Conservation (phyloP, 2,113 vertebrate genomes). For the Taxidea taxus region DNA sequence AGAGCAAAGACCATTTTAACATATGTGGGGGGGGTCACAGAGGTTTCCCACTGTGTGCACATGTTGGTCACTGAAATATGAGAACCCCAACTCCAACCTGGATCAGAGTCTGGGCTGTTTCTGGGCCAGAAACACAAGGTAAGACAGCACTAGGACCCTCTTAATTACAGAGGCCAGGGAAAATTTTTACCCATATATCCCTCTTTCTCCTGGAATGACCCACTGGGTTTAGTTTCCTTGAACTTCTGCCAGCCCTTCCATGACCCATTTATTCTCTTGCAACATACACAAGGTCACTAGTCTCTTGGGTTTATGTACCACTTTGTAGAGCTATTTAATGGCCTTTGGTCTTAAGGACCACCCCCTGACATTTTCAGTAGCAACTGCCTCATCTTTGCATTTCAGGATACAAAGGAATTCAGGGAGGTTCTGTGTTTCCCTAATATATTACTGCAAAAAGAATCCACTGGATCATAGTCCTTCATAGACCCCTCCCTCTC, state of each 20-base stretch:
- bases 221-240: not conserved
- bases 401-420: not conserved
- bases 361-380: not conserved
- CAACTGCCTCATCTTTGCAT: not conserved
- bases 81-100: not conserved
- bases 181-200: not conserved
- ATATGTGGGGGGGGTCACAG: not conserved
- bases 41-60: not conserved
- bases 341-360: not conserved
- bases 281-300: not conserved
- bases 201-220: not conserved
- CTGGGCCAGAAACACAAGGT: not conserved
- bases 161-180: not conserved
- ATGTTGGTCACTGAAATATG: not conserved
- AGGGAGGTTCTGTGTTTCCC: not conserved
- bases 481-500: not conserved
- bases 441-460: not conserved
- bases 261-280: not conserved
- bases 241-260: not conserved
- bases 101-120: not conserved
- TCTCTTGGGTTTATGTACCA: not conserved
- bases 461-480: not conserved
- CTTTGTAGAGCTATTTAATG: not conserved
- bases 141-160: not conserved
- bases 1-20: not conserved